A percentile compares a stretch with the other conserved stretches of the same genome.
phyloP scores from a whole-genome alignment of 2,113 vertebrate genomes.

The Centropristis striata region DNA sequence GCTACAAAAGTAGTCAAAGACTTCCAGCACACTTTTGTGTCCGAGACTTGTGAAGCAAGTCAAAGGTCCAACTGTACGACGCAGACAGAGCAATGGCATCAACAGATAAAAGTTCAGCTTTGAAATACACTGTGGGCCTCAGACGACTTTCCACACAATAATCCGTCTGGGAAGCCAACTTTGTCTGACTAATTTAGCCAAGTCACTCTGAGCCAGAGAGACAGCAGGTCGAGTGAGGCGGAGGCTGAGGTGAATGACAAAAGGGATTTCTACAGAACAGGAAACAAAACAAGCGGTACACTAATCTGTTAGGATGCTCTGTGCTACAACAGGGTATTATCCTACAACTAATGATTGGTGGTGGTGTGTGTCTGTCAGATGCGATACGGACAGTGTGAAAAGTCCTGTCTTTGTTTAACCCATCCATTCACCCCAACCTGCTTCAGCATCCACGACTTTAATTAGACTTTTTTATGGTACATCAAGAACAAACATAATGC shows the following conservation, averaged over 20 bases:
- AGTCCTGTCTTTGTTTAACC: too few relatives aligned
- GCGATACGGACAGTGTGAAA: background rate
- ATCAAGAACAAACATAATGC: too few relatives aligned
- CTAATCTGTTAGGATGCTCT: slow-evolving; percentile 34
- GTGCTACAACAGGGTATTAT: slow-evolving; percentile 7
- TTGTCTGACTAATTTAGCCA: slow-evolving; percentile 53
- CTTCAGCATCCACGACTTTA: too few relatives aligned
- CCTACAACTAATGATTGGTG: background rate
- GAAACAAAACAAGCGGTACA: slow-evolving; percentile 32
- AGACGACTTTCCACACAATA: slow-evolving; percentile 22
- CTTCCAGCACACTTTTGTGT: background rate
- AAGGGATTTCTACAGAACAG: slow-evolving; percentile 44
- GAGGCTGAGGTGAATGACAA: slow-evolving; percentile 63
- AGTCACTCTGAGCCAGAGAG: slow-evolving; percentile 44
- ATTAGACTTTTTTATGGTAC: too few relatives aligned
- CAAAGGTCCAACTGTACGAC: background rate
- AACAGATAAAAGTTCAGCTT: slow-evolving; percentile 15
- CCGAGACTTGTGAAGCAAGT: background rate
- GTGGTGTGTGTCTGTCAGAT: slow-evolving; percentile 7
- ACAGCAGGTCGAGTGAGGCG: slow-evolving; percentile 12
- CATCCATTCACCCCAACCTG: too few relatives aligned
- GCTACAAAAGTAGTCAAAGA: background rate
- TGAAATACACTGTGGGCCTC: slow-evolving; percentile 21
- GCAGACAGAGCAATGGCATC: background rate
- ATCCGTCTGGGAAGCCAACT: slow-evolving; percentile 12